Conservation (phyloP, 2,888 invertebrate genomes). For the Parelbella ahira region DNA sequence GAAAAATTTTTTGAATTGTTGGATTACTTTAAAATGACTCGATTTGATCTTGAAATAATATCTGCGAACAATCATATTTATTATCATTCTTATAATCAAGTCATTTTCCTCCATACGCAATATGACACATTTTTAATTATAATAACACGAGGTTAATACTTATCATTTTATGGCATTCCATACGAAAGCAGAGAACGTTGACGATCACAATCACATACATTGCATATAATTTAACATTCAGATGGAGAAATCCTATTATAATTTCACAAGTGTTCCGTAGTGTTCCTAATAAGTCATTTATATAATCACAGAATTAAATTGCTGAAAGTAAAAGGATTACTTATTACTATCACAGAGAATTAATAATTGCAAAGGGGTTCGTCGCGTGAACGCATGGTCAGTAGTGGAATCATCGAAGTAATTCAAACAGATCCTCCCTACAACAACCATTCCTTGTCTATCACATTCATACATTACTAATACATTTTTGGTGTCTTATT, state of each 20-base stretch:
- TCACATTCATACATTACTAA: conserved; percentile 54
- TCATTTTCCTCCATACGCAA: too few species aligned
- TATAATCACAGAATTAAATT: conserved; percentile 37
- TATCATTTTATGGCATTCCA: conserved; percentile 3
- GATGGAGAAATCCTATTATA: background rate
- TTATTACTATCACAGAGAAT: conserved; percentile 59
- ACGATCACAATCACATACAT: background rate
- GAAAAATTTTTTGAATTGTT: too few species aligned
- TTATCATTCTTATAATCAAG: too few species aligned
- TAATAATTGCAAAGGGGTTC: conserved; percentile 48
- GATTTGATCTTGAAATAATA: too few species aligned
- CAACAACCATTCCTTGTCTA: conserved; percentile 38
- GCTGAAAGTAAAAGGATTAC: conserved; percentile 39
- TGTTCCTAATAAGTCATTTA: conserved; percentile 15
- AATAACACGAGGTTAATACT: too few species aligned
- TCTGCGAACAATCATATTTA: too few species aligned
- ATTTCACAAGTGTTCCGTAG: background rate
- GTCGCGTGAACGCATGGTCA: conserved; percentile 47
- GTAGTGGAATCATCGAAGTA: conserved; percentile 38
- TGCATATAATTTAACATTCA: conserved; percentile 1
- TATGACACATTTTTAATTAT: too few species aligned
- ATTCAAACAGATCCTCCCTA: conserved; percentile 39
- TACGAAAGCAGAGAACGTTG: conserved; percentile 2
- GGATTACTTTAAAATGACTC: too few species aligned
- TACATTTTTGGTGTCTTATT: conserved; percentile 61